Conservation (phyloP, 2,888 invertebrate species). For the Therioaphis trifolii region DNA sequence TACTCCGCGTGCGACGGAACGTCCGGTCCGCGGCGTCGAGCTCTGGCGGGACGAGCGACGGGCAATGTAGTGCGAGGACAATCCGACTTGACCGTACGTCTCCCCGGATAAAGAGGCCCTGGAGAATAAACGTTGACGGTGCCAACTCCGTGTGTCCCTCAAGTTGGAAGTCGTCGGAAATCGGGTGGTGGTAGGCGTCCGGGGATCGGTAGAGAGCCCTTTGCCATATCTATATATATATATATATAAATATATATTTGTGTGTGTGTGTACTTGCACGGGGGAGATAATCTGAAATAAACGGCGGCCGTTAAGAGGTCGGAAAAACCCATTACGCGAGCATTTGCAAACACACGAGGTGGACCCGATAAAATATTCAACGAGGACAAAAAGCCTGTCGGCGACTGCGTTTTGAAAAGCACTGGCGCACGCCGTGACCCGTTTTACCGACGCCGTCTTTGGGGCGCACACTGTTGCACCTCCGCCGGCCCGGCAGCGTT, state of each 20-base stretch:
- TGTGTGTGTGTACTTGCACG: background rate
- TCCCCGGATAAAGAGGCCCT: slow-evolving; percentile 43
- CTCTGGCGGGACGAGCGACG: background rate
- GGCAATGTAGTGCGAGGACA: slow-evolving; percentile 6
- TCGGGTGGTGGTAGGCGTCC: background rate
- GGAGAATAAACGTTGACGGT: slow-evolving; percentile 50
- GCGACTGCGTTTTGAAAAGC: slow-evolving; percentile 26
- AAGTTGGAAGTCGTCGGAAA: too few relatives aligned
- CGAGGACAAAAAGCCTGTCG: slow-evolving; percentile 44
- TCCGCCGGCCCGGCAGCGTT: too few relatives aligned
- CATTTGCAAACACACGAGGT: slow-evolving; percentile 37
- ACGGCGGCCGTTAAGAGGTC: slow-evolving; percentile 57
- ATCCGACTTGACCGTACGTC: slow-evolving; percentile 33
- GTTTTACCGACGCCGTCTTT: too few relatives aligned
- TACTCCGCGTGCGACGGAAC: background rate
- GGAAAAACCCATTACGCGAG: slow-evolving; percentile 55
- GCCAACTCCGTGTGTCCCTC: slow-evolving; percentile 43
- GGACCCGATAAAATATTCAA: slow-evolving; percentile 57
- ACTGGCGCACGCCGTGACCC: background rate
- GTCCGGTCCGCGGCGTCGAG: background rate
- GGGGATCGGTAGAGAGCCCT: background rate
- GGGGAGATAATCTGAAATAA: slow-evolving; percentile 58
- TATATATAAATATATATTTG: background rate
- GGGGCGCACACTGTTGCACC: too few relatives aligned
- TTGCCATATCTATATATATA: background rate